These are phyloP conservation scores for Acanthurus leucopareius DNA, from an alignment of 2,797 vertebrate species.

Conservation along the genomic window DNA sequence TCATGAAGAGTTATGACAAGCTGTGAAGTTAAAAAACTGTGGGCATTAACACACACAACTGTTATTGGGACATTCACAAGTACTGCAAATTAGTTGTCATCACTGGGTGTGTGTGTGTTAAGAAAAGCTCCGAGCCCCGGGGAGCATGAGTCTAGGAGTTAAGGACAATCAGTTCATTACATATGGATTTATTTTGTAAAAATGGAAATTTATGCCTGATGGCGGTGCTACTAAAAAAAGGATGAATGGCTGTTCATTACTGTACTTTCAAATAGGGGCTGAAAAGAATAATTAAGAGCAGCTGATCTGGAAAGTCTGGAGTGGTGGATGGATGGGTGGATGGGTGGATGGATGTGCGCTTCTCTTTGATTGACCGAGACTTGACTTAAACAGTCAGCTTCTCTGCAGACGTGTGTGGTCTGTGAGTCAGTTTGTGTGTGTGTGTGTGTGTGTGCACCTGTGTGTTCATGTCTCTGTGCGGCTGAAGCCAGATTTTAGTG, in stretches of 20 bases:
- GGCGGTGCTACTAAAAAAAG: not conserved
- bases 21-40: conserved; percentile 12
- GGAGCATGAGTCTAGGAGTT: conserved; percentile 3
- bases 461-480: conserved; percentile 25
- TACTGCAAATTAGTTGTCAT: too few species aligned
- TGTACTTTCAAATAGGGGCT: conserved; percentile 10
- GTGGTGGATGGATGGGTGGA: conserved; percentile 36
- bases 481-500: conserved; percentile 45
- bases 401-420: conserved; percentile 32
- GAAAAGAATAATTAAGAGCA: conserved; percentile 39
- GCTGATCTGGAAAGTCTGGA: conserved; percentile 46
- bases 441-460: conserved; percentile 22
- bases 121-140: conserved; percentile 4
- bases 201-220: conserved; percentile 5
- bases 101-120: too few species aligned
- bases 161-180: conserved; percentile 1
- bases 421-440: conserved; percentile 13
- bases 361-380: conserved; percentile 54
- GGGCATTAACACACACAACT: not conserved
- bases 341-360: conserved; percentile 11
- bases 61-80: not conserved
- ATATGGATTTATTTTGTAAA: conserved; percentile 10
- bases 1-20: conserved; percentile 11
- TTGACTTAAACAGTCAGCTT: conserved; percentile 55
- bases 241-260: conserved; percentile 8